Evolutionary conservation across 2,888 invertebrate species (phyloP).

Genomic region (Orchestes rusci): DNA sequence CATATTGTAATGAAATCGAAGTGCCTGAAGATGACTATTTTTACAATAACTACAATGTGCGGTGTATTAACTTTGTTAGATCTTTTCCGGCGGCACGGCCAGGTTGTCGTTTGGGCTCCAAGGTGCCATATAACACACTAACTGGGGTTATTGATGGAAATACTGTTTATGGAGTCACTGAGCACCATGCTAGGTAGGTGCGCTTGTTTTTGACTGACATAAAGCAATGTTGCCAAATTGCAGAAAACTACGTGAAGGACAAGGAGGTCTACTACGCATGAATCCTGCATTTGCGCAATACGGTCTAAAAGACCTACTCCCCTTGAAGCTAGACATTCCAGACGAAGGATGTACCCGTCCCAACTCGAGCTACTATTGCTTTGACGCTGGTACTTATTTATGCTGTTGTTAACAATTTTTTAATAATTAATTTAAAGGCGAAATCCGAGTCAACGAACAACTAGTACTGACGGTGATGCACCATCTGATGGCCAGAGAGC

Average conservation of each 20-base stretch:
- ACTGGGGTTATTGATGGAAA: conserved; percentile 84
- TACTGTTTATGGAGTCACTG: conserved; percentile 82
- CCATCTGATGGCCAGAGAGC: conserved; percentile 83
- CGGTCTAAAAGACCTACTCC: conserved; percentile 79
- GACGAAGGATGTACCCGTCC: conserved; percentile 90
- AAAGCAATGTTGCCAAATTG: conserved; percentile 21
- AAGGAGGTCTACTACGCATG: conserved; percentile 77
- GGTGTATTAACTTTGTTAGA: conserved; percentile 84
- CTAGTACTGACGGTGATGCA: conserved; percentile 86
- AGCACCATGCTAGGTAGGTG: conserved; percentile 65
- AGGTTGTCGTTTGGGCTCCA: conserved; percentile 82
- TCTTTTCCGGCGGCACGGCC: conserved; percentile 82
- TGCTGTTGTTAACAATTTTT: background rate
- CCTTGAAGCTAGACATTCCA: conserved; percentile 80
- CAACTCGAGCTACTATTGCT: conserved; percentile 85
- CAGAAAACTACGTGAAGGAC: conserved; percentile 75
- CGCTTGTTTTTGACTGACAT: background rate
- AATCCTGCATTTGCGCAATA: conserved; percentile 83
- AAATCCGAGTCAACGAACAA: conserved; percentile 89
- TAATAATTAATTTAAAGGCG: conserved; percentile 53
- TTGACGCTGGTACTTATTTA: conserved; percentile 63
- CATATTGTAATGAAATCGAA: conserved; percentile 83
- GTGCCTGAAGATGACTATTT: conserved; percentile 88
- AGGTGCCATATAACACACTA: conserved; percentile 77
- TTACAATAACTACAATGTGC: conserved; percentile 75